Evolutionary conservation across 37 sponge, comb jelly and placozoan species (phyloP).

Genomic region (Beroe forskalii): DNA sequence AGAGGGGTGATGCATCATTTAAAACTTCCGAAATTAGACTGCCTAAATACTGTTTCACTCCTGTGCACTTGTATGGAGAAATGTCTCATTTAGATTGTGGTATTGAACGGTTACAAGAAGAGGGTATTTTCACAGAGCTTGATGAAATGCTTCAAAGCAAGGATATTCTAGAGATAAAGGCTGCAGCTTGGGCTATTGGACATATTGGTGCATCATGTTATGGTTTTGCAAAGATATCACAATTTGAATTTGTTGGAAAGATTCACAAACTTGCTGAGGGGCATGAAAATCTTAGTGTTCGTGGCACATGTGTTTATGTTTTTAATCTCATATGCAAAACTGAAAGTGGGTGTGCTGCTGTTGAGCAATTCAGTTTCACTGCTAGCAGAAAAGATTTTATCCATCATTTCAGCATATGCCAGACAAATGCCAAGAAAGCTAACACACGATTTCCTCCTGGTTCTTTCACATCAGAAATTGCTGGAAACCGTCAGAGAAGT

Average conservation of each 20-base stretch:
- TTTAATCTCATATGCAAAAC: slow-evolving; percentile 51
- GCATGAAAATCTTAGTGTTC: slow-evolving; percentile 16
- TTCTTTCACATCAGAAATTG: slow-evolving; percentile 4
- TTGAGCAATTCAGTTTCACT: slow-evolving; percentile 45
- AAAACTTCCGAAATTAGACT: background rate
- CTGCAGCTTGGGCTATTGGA: slow-evolving; percentile 62
- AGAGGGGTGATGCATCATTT: slow-evolving; percentile 38
- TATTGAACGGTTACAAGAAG: background rate
- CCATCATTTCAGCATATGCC: slow-evolving; percentile 55
- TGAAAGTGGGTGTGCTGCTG: slow-evolving; percentile 61
- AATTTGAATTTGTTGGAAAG: slow-evolving; percentile 34
- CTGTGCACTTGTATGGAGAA: slow-evolving; percentile 47
- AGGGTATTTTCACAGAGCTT: background rate
- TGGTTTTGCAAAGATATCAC: slow-evolving; percentile 46
- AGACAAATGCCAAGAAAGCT: slow-evolving; percentile 26
- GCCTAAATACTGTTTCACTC: slow-evolving; percentile 38
- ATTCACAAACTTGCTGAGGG: background rate
- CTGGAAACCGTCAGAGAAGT: slow-evolving; percentile 51
- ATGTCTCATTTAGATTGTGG: slow-evolving; percentile 51
- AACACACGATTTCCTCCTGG: background rate
- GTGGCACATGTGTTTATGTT: slow-evolving; percentile 52
- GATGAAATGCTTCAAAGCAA: slow-evolving; percentile 26
- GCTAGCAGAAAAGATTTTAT: slow-evolving; percentile 54
- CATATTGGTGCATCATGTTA: slow-evolving; percentile 54
- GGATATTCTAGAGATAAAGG: slow-evolving; percentile 12